Base-by-base conservation (phyloP, 2,113 vertebrate species). In the Macquaria ambigua region DNA sequence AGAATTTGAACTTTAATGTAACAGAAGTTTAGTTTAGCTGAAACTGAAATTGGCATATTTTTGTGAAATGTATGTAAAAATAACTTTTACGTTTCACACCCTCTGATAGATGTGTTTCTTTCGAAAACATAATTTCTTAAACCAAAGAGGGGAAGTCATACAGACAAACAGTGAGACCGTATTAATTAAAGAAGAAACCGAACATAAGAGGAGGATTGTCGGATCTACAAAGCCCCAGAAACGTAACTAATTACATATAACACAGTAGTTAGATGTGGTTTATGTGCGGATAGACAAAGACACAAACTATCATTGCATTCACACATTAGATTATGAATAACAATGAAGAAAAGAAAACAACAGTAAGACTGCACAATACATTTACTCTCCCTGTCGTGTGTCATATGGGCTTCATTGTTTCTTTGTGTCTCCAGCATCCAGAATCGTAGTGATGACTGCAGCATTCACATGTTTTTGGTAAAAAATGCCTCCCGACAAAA, bases 391-490 rank as follows among this genome's bases (percentile, higher is more conserved):
- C 53, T 31, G 31, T 61, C 52, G 67, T 21, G 37, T 55, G 16
- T 3, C 41, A 7, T 15, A n/a, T 77, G 16, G 28, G 34, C 61
- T 77, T 77, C 16, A 68, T 43, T n/a, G n/a, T n/a, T n/a, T n/a
- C n/a, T n/a, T n/a, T n/a, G n/a, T n/a, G n/a, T n/a, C n/a, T n/a
- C n/a, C n/a, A n/a, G n/a, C n/a, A n/a, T n/a, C n/a, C n/a, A n/a
- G n/a, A n/a, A n/a, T 71, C 78, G 39, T 41, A 52, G 43, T 28
- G 69, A 55, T 56, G 48, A 21, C 58, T 48, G 64, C 66, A 46
- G 55, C 18, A 61, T 61, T 68, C 16, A 62, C 21, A 43, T 69
- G 1, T 31, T 53, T 21, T 8, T 16, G 16, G 10, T 48, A 12
- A 67, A 67, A 56, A 37, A 20, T 5, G n/a, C 76, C 8, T 10